These are phyloP conservation scores for Cyclophora albipunctata DNA, from an alignment of 2,888 invertebrate species.

Conservation along the genomic window DNA sequence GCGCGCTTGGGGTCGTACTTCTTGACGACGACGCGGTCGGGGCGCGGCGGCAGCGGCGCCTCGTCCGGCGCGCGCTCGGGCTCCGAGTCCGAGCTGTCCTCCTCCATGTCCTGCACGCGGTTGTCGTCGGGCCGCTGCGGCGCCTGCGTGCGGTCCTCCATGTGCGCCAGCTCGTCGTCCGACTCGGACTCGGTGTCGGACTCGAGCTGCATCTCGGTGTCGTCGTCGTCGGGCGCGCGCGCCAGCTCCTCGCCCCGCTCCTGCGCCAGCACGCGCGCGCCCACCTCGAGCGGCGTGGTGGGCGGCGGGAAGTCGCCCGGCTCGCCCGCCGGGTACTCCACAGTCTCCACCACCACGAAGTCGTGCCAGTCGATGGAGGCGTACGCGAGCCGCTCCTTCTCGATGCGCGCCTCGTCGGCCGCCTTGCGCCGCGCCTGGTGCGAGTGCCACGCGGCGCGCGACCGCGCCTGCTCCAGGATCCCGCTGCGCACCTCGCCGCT, in stretches of 20 bases:
- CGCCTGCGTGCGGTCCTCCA: conserved; percentile 77
- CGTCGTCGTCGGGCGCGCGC: conserved; percentile 74
- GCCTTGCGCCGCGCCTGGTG: conserved; percentile 95
- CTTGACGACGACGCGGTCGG: conserved; percentile 95
- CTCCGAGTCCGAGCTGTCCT: conserved; percentile 82
- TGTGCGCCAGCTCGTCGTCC: conserved; percentile 75
- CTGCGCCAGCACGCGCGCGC: conserved; percentile 90
- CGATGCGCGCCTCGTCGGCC: conserved; percentile 95
- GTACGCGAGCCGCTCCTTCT: conserved; percentile 95
- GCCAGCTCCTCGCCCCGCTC: conserved; percentile 83
- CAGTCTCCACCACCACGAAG: conserved; percentile 99
- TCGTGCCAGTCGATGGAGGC: conserved; percentile 99
- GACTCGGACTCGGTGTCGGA: conserved; percentile 81
- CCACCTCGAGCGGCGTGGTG: conserved; percentile 97
- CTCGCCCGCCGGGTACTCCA: conserved; percentile 98
- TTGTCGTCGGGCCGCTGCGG: conserved; percentile 59
- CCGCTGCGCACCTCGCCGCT: conserved; percentile 84
- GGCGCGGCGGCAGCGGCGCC: conserved; percentile 88
- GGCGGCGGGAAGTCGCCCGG: conserved; percentile 97
- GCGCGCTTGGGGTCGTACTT: conserved; percentile 93
- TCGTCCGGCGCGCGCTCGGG: conserved; percentile 54
- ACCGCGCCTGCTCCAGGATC: conserved; percentile 90
- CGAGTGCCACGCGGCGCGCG: conserved; percentile 96
- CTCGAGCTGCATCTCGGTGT: conserved; percentile 93
- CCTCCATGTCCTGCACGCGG: conserved; percentile 92